Evolutionary conservation across 2,797 vertebrate genomes (phyloP), one percentile per base, ranked within the genome.

Genomic region (Botia almorhae): DNA sequence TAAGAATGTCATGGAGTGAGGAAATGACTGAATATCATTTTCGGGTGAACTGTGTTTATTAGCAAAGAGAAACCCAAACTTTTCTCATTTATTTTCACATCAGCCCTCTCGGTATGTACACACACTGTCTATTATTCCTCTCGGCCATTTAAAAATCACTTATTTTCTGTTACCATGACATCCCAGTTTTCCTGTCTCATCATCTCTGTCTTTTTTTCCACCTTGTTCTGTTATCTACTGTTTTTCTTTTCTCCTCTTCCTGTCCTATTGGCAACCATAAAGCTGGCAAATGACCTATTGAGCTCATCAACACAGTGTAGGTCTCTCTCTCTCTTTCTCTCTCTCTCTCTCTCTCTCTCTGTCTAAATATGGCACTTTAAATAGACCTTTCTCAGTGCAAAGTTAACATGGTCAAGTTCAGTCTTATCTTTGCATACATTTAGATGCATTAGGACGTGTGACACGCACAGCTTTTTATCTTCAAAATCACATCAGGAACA

Each of bases 391-490:
- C 60, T 82, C 46, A n/a, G 67, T 83, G 82, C 88, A 81, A 83
- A 85, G 87, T 81, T 85, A 90, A 84, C 17, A 76, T 83, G 82
- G 85, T 81, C 76, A 87, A 78, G 80, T 77, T 82, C 48, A 39
- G 88, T 86, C 82, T 84, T 82, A 89, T 84, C 87, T 87, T 85
- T 89, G 91, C 91, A 92, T 93, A 88, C 82, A 92, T 91, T 92
- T 89, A 87, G 90, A 88, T 89, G 91, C 92, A 92, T 93, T 93
- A 87, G 87, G 82, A 83, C 69, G 83, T 85, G 84, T 80, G 83
- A 85, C 88, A 90, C 88, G 85, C 84, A 83, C 60, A 86, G 87
- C 81, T 90, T 92, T 91, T 91, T 86, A 89, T 91, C 88, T 90
- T 87, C 84, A 88, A 69, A 88, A 91, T 90, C 88, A 85, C 87